Percentiles rank a stretch among this genome's conserved stretches.
Evolutionary conservation across 2,888 invertebrate species (phyloP).

Genomic region (Syrista parreyssii): DNA sequence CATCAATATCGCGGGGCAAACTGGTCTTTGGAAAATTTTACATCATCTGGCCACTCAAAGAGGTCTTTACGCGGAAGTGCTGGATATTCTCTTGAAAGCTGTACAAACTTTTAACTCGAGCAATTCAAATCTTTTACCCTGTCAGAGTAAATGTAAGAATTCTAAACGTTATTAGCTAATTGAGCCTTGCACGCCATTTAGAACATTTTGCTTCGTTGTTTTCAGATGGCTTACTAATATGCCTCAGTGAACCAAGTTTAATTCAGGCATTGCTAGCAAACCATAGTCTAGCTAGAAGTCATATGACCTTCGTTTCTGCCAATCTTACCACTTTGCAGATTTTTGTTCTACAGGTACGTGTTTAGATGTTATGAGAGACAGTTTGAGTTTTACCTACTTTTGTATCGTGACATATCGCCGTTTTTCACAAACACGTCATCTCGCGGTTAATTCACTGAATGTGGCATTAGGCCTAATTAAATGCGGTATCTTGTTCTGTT

Average conservation of each 20-base stretch:
- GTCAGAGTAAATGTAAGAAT: slow-evolving; percentile 34
- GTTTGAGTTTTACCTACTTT: neutral
- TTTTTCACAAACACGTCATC: neutral
- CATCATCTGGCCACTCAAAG: slow-evolving; percentile 68
- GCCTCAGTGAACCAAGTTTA: slow-evolving; percentile 63
- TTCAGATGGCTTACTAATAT: slow-evolving; percentile 68
- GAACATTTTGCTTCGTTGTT: neutral
- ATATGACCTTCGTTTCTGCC: slow-evolving; percentile 68
- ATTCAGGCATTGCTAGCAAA: slow-evolving; percentile 67
- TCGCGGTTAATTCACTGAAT: neutral
- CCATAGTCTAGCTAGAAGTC: slow-evolving; percentile 64
- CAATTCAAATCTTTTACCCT: slow-evolving; percentile 40
- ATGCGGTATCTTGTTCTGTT: neutral
- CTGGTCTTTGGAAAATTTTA: slow-evolving; percentile 73
- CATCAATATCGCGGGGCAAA: slow-evolving; percentile 73
- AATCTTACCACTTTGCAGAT: slow-evolving; percentile 69
- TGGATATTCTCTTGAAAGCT: slow-evolving; percentile 70
- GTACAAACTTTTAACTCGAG: slow-evolving; percentile 42
- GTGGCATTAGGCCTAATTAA: neutral
- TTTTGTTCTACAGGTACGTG: slow-evolving; percentile 69
- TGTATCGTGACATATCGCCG: neutral
- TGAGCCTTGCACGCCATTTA: neutral
- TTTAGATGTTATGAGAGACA: neutral
- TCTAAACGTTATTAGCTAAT: neutral
- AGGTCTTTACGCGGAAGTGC: slow-evolving; percentile 70